Conservation (phyloP, 2,797 vertebrate species). For the Aplochiton taeniatus region DNA sequence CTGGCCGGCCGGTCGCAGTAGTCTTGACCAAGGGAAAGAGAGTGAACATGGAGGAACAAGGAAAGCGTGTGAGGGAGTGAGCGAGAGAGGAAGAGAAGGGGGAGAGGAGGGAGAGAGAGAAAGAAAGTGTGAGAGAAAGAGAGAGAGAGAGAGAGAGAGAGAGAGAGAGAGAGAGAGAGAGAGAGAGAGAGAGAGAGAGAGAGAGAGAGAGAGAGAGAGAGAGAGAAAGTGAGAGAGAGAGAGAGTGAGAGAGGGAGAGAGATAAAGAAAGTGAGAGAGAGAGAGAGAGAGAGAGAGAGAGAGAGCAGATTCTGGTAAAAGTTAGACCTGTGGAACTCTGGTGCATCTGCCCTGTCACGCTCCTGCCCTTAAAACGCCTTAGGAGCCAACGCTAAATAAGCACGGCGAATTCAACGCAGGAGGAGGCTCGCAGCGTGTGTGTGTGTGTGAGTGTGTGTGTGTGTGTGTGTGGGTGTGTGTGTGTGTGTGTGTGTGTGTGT, state of each 20-base stretch:
- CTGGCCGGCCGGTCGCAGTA: no score
- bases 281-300: neutral
- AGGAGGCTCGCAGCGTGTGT: constrained; percentile 19
- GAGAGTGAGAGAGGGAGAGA: constrained; percentile 43
- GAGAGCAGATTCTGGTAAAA: constrained; percentile 65
- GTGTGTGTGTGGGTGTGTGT: constrained; percentile 4
- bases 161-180: neutral
- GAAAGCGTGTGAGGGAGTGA: constrained; percentile 36
- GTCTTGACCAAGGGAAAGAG: constrained; percentile 32
- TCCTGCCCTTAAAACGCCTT: constrained; percentile 53
- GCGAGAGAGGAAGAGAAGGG: constrained; percentile 44
- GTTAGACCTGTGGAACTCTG: constrained; percentile 75
- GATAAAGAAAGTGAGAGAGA: neutral
- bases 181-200: neutral
- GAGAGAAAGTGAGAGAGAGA: constrained; percentile 45
- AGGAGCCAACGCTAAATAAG: constrained; percentile 61
- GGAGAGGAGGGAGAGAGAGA: neutral
- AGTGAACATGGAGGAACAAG: constrained; percentile 29
- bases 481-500: neutral
- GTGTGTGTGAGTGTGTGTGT: neutral
- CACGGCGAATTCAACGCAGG: constrained; percentile 61
- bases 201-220: constrained; percentile 36
- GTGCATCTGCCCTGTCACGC: constrained; percentile 78
- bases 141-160: neutral
- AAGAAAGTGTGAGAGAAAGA: no score